Percentiles rank a stretch among this genome's conserved stretches.
Conservation (phyloP, 2,888 invertebrate genomes). For the Seira musarum region DNA sequence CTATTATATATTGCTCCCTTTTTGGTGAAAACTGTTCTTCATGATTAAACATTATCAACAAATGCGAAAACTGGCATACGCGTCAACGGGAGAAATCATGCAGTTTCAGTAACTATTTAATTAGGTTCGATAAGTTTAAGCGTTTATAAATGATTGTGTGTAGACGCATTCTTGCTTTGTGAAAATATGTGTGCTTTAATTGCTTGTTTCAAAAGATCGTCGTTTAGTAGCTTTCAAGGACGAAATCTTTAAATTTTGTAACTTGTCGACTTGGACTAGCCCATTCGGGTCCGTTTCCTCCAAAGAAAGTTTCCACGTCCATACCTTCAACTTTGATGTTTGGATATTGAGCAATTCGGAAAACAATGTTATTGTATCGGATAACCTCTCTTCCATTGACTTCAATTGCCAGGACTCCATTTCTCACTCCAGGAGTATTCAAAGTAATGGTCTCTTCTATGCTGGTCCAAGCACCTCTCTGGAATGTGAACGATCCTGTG, state of each 20-base stretch:
- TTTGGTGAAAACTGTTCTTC: too few species aligned
- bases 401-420: constrained; percentile 58
- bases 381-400: constrained; percentile 59
- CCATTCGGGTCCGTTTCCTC: constrained; percentile 59
- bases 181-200: too few species aligned
- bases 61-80: too few species aligned
- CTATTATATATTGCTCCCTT: too few species aligned
- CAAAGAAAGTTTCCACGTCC: constrained; percentile 57
- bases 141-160: too few species aligned
- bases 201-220: too few species aligned
- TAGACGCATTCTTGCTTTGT: too few species aligned
- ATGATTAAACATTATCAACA: too few species aligned
- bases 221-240: constrained; percentile 55
- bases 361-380: constrained; percentile 60
- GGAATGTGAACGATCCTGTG: constrained; percentile 54
- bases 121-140: not conserved
- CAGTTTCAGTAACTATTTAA: not conserved
- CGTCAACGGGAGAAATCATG: too few species aligned
- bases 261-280: constrained; percentile 56
- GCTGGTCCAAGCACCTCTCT: constrained; percentile 48
- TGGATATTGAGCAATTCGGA: constrained; percentile 54
- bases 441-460: constrained; percentile 59
- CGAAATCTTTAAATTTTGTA: constrained; percentile 59
- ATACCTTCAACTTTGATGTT: constrained; percentile 57
- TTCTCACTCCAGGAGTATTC: constrained; percentile 58